Evolutionary conservation across 92 coral and sea anemone species (phyloP), one percentile per base, ranked within the genome.

Genomic region (Zoanthus sansibaricus): DNA sequence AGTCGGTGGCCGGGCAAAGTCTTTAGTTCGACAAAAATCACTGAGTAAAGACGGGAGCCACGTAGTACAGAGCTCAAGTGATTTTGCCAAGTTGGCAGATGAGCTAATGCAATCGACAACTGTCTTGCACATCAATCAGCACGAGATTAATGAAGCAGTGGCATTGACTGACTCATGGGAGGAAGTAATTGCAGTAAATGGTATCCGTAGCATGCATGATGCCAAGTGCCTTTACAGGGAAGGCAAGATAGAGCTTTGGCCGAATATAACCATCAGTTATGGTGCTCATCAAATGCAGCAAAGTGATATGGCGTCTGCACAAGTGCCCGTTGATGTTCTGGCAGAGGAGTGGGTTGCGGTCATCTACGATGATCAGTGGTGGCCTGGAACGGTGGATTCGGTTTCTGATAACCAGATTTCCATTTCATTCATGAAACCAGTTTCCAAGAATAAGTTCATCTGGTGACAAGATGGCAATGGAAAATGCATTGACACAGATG

Each of bases 271-370:
- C 15, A 17, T 73, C 9, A 30, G 5, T n/a, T 83, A 83, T 71
- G 84, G 72, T 68, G 58, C 54, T 83, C 54, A 9, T 68, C 78
- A 59, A 54, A 54, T 17, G 32, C 59, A 33, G 25, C 87, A 49
- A 49, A 49, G 66, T 58, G 66, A 58, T 58, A 58, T 74, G 21
- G 82, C 10, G 16, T 18, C 64, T 71, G 69, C 88, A 71, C 77
- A 76, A 17, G 86, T 62, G 48, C 86, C 76, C 62, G 86, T 76
- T 86, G 86, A 86, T 77, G 86, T 87, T 78, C 59, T 68, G 42
- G 89, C 89, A 11, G 89, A 85, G 59, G 89, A 86, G 54, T 87
- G 77, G 86, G 86, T 77, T 87, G 89, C 86, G 20, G 89, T 66
- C 86, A 87, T 77, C 75, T 87, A 87, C 48, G 86, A 86, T 61